Conservation (phyloP, 2,113 vertebrate species). For the Callithrix jacchus region DNA sequence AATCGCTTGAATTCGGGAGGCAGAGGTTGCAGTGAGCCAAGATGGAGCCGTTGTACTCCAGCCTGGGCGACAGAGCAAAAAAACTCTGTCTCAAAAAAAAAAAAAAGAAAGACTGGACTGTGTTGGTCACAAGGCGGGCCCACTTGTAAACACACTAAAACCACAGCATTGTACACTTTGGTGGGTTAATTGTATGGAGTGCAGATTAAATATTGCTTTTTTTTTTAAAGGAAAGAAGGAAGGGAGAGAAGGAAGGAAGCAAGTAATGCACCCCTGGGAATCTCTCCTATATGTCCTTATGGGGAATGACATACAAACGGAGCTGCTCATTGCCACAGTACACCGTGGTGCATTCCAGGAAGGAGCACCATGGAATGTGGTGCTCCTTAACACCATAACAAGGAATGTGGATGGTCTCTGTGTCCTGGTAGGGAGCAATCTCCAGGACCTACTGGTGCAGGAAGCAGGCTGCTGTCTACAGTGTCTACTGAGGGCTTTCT, state of each 20-base stretch:
- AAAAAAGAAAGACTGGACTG: neutral
- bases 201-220: neutral
- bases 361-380: too few species aligned
- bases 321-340: neutral
- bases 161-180: neutral
- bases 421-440: neutral
- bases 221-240: neutral
- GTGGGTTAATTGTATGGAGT: neutral
- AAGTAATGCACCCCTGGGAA: too few species aligned
- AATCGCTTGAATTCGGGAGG: too few species aligned
- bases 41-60: too few species aligned
- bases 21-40: too few species aligned
- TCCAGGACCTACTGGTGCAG: neutral
- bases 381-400: too few species aligned
- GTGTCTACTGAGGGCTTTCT: neutral
- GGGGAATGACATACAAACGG: neutral
- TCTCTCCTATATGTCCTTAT: neutral
- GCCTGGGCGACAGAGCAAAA: too few species aligned
- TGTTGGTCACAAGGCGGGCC: neutral
- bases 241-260: neutral
- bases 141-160: neutral
- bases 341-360: fast-evolving
- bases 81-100: too few species aligned
- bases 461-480: neutral
- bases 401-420: neutral